Conservation (phyloP, 2,113 vertebrate genomes). For the Ictalurus furcatus region DNA sequence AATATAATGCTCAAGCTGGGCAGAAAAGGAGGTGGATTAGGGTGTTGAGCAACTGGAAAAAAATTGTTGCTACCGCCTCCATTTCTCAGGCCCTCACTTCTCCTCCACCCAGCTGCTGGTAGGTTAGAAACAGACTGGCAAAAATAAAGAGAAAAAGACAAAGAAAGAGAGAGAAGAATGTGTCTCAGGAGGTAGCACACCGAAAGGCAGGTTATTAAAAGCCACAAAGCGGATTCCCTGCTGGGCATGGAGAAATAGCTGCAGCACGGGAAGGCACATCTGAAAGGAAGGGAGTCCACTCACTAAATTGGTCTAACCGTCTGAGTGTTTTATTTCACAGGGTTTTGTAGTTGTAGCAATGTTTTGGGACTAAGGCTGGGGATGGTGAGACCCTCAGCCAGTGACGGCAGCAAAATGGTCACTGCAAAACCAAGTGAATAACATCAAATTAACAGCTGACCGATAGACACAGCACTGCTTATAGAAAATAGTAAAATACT, state of each 20-base stretch:
- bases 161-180: conserved; percentile 75
- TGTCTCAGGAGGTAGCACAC: conserved; percentile 87
- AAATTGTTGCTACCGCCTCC: conserved; percentile 78
- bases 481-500: neutral
- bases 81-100: conserved; percentile 65
- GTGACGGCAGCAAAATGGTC: conserved; percentile 11
- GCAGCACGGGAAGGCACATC: conserved; percentile 84
- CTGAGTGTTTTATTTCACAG: conserved; percentile 90
- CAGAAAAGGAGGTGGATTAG: conserved; percentile 88
- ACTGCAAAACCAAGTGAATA: conserved; percentile 9
- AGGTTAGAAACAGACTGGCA: conserved; percentile 78
- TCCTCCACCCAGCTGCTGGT: conserved; percentile 77
- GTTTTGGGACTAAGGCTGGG: conserved; percentile 72
- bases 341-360: conserved; percentile 83
- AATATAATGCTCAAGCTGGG: conserved; percentile 95
- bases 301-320: conserved; percentile 91
- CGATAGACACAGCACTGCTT: conserved; percentile 8
- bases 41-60: conserved; percentile 91
- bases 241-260: conserved; percentile 90
- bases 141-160: conserved; percentile 73
- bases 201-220: conserved; percentile 95
- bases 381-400: conserved; percentile 42
- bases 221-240: conserved; percentile 90
- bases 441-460: conserved; percentile 33
- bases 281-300: conserved; percentile 81